Conservation (phyloP, 2,797 vertebrate genomes). For the Pteropus rufus region DNA sequence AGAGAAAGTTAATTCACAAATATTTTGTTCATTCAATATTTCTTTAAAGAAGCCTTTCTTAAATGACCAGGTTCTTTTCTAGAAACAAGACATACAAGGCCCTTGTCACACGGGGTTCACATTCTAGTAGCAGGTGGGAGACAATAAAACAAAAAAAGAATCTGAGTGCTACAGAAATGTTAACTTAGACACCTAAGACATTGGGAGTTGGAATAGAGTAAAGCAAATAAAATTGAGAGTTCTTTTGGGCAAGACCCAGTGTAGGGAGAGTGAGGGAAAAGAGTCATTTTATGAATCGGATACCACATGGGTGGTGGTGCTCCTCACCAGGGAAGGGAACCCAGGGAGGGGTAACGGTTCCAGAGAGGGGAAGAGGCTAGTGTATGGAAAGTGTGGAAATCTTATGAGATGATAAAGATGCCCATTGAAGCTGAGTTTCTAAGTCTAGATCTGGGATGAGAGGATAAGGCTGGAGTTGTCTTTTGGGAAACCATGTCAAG, state of each 20-base stretch:
- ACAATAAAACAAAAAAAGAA: not conserved
- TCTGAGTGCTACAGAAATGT: not conserved
- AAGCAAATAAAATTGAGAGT: not conserved
- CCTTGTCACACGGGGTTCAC: not conserved
- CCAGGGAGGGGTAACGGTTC: not conserved
- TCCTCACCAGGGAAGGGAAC: not conserved
- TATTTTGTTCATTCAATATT: not conserved
- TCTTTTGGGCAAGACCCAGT: not conserved
- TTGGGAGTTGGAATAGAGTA: not conserved
- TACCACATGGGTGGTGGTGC: not conserved
- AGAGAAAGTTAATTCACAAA: not conserved
- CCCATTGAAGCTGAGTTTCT: not conserved
- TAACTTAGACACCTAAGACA: not conserved
- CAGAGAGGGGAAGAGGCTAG: not conserved
- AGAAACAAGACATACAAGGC: not conserved
- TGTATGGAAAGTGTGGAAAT: not conserved
- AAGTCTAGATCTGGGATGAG: not conserved
- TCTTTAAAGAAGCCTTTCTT: not conserved
- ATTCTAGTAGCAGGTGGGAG: not conserved
- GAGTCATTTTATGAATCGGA: not conserved
- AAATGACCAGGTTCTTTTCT: not conserved
- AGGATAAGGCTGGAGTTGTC: not conserved
- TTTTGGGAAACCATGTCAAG: not conserved
- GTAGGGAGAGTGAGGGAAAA: not conserved
- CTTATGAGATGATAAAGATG: not conserved